Evolutionary conservation across 2,888 invertebrate genomes (phyloP), one percentile per base, ranked within the genome.

Genomic region (Dolichopus griseipennis): DNA sequence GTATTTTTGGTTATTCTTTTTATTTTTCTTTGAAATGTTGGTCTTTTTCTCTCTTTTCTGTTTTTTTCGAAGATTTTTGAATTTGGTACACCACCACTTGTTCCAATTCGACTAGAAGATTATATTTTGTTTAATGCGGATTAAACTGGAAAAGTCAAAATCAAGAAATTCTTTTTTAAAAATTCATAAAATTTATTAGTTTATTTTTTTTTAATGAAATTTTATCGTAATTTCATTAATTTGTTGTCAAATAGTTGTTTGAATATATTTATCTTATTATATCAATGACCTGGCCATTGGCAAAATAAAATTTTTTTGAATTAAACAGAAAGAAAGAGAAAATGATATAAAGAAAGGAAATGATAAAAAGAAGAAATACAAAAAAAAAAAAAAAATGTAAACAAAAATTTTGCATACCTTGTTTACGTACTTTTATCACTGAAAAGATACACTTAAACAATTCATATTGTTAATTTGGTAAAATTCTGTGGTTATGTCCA

Each of bases 371-470:
- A 52, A 18, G 41, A 52, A 52, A 52, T 18, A 52, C 1, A 52
- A 12, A 37, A 2, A 12, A 52, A 52, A 18, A 52, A 18, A 52
- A 52, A 15, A 52, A 18, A 52, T 52, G 18, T 52, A 52, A 52
- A 52, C 52, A 52, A 52, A 52, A 52, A 52, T 52, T 27, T 52
- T 52, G 52, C 52, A 52, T 52, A 52, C 52, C 52, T 52, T 41
- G 12, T 12, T 27, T 27, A 27, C 27, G 5, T 27, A 27, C 27
- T 5, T 27, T 27, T 27, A 27, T 27, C 27, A 27, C 27, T 4
- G 5, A 27, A 27, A 27, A 27, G 2, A 27, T 27, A 27, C 27
- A 27, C 27, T 27, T 27, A 27, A 27, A 27, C 3, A 27, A 27
- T 27, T 27, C 5, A 4, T 27, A 27, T 5, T 27, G 27, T 27